These are phyloP conservation scores for Enteromius radiatus DNA, from an alignment of 2,797 vertebrate genomes.

Conservation along the genomic window DNA sequence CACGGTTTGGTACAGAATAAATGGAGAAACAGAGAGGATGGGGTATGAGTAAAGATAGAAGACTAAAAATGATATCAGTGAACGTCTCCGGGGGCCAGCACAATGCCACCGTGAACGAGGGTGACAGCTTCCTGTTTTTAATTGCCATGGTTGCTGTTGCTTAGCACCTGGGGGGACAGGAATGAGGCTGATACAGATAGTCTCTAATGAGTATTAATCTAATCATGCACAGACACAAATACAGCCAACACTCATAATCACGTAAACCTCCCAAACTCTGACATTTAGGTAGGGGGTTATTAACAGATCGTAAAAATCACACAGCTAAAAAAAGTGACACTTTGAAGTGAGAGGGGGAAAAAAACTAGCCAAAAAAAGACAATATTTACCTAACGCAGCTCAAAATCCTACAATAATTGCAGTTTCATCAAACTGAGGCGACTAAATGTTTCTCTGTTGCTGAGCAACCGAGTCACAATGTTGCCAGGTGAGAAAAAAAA, in stretches of 20 bases:
- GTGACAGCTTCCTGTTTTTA: slow-evolving; percentile 81
- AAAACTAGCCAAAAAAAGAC: slow-evolving; percentile 18
- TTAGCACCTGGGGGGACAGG: slow-evolving; percentile 74
- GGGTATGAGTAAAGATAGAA: slow-evolving; percentile 47
- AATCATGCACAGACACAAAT: slow-evolving; percentile 85
- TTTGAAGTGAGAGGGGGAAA: slow-evolving; percentile 13
- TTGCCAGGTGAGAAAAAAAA: neutral
- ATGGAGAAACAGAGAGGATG: slow-evolving; percentile 25
- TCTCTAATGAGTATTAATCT: slow-evolving; percentile 91
- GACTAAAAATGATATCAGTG: slow-evolving; percentile 63
- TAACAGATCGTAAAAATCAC: slow-evolving; percentile 77
- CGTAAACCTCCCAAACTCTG: slow-evolving; percentile 67
- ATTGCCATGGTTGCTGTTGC: slow-evolving; percentile 79
- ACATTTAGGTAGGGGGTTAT: slow-evolving; percentile 76
- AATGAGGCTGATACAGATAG: slow-evolving; percentile 83
- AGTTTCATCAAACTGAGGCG: slow-evolving; percentile 4
- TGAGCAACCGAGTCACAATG: slow-evolving; percentile 21
- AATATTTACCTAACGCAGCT: slow-evolving; percentile 45
- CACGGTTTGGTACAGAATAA: neutral
- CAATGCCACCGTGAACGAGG: slow-evolving; percentile 68
- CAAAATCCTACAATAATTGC: slow-evolving; percentile 18
- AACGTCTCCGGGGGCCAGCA: slow-evolving; percentile 55
- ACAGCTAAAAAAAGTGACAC: slow-evolving; percentile 17
- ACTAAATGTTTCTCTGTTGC: slow-evolving; percentile 21
- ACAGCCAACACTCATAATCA: slow-evolving; percentile 74